phyloP scores from a whole-genome alignment of 2,113 vertebrate genomes.

The Australoheros scitulus region DNA sequence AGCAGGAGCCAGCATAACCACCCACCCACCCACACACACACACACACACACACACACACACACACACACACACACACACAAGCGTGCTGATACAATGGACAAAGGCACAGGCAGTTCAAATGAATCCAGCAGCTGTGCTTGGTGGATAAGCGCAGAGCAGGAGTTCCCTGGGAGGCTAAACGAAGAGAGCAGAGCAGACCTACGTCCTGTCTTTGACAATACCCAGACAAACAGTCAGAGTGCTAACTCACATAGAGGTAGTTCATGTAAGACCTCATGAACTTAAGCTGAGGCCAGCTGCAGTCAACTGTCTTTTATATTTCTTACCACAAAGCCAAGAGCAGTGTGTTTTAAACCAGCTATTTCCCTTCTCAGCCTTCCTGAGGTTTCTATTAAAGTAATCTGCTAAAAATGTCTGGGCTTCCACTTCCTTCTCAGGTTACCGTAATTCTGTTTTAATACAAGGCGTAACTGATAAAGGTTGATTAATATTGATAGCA shows the following conservation, averaged over 20 bases:
- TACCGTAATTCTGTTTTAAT: background rate
- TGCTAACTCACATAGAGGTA: slow-evolving; percentile 11
- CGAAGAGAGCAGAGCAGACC: slow-evolving; percentile 49
- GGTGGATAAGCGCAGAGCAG: slow-evolving; percentile 57
- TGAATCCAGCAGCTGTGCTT: slow-evolving; percentile 72
- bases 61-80: slow-evolving; percentile 28
- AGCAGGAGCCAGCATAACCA: no score
- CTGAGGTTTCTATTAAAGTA: slow-evolving; percentile 23
- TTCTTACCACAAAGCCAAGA: background rate
- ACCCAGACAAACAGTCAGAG: slow-evolving; percentile 38
- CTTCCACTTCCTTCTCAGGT: background rate
- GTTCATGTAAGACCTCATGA: slow-evolving; percentile 11
- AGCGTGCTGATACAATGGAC: slow-evolving; percentile 68
- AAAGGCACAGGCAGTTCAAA: slow-evolving; percentile 63
- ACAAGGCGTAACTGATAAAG: background rate
- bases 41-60: slow-evolving; percentile 3
- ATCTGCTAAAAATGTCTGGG: slow-evolving; percentile 25
- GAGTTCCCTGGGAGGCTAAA: slow-evolving; percentile 59
- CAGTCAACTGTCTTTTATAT: background rate
- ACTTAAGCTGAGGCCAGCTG: background rate
- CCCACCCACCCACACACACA: slow-evolving; percentile 34
- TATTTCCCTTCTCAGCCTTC: slow-evolving; percentile 16
- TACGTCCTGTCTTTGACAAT: slow-evolving; percentile 60
- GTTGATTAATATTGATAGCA: background rate
- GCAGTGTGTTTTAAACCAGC: slow-evolving; percentile 15